These are phyloP conservation scores for Thunnus maccoyii DNA, from an alignment of 2,113 vertebrate species.

Conservation along the genomic window DNA sequence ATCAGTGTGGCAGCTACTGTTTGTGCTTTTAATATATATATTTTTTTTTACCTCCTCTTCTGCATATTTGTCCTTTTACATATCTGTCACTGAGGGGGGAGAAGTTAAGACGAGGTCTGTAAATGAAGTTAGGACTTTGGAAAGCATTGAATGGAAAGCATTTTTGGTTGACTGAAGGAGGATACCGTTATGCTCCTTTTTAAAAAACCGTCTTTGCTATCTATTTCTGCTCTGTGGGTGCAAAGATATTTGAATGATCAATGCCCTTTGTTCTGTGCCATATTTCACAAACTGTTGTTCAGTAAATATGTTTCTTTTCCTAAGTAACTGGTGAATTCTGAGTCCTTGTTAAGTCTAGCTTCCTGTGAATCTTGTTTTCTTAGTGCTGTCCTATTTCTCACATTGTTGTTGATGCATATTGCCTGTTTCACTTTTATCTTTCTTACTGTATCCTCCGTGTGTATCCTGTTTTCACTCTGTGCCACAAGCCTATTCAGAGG, in stretches of 20 bases:
- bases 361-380: conserved; percentile 75
- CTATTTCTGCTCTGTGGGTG: conserved; percentile 24
- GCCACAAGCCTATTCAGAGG: conserved; percentile 40
- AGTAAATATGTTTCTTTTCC: conserved; percentile 63
- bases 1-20: conserved; percentile 83
- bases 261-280: conserved; percentile 73
- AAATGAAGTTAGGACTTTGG: conserved; percentile 23
- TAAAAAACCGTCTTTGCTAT: background rate
- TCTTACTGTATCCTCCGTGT: conserved; percentile 38
- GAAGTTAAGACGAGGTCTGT: conserved; percentile 45
- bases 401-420: conserved; percentile 60
- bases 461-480: conserved; percentile 36
- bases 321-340: conserved; percentile 67
- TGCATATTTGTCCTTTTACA: conserved; percentile 56
- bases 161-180: background rate
- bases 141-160: conserved; percentile 6
- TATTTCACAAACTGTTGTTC: conserved; percentile 66
- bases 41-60: conserved; percentile 39
- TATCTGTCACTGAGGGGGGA: conserved; percentile 41
- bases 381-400: conserved; percentile 68
- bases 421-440: conserved; percentile 58
- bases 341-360: conserved; percentile 72
- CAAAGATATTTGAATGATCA: conserved; percentile 27
- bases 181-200: background rate
- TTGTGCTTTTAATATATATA: conserved; percentile 70